Percentiles rank a stretch among this genome's conserved stretches.
These are phyloP conservation scores for Onychostruthus taczanowskii DNA, from an alignment of 2,113 vertebrate species.

Conservation along the genomic window DNA sequence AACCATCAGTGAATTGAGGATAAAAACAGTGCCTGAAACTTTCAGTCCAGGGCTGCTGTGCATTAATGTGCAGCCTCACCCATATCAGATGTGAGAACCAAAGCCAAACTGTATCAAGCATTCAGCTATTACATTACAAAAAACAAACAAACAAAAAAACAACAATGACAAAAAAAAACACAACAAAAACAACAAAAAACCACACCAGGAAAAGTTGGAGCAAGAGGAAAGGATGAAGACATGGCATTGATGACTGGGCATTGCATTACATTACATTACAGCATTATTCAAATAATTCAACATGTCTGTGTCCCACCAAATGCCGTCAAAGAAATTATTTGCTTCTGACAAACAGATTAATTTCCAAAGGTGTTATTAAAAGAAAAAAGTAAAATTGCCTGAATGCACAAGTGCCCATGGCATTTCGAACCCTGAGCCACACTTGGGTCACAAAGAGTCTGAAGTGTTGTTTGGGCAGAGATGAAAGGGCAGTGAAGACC, in stretches of 20 bases:
- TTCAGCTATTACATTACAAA: neutral
- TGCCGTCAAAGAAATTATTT: slow-evolving; percentile 11
- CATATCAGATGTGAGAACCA: neutral
- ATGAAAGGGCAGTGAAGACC: neutral
- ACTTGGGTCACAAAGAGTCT: neutral
- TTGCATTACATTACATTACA: neutral
- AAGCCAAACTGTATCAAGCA: neutral
- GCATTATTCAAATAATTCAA: slow-evolving; percentile 34
- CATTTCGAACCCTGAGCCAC: neutral
- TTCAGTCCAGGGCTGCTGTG: neutral
- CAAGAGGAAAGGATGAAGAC: neutral
- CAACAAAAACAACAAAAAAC: neutral
- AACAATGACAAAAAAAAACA: too few relatives aligned
- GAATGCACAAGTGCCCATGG: neutral
- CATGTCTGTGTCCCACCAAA: neutral
- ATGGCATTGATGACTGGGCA: neutral
- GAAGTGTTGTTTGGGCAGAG: neutral
- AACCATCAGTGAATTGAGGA: neutral
- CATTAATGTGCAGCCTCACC: neutral
- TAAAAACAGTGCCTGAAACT: neutral
- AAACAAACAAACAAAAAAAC: neutral
- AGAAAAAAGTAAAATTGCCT: neutral
- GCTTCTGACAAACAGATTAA: neutral
- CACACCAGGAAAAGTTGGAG: neutral
- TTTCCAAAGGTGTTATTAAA: neutral